Conservation (phyloP, 1,140 invertebrate genomes). For the Bombus balteatus region DNA sequence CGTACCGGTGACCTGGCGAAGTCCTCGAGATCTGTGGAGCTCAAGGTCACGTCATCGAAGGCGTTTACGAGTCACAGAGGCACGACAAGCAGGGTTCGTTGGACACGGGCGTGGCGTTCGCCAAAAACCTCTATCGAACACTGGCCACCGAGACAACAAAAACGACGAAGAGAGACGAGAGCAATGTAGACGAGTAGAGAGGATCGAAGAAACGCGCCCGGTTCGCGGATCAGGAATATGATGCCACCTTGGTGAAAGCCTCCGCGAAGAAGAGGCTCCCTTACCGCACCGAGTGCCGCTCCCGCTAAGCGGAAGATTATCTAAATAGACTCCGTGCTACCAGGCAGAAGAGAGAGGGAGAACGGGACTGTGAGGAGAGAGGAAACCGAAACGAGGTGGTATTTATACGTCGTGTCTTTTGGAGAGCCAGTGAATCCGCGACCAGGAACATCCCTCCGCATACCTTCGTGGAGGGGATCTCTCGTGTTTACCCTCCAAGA, state of each 20-base stretch:
- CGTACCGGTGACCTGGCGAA: background rate
- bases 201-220: slow-evolving; percentile 36
- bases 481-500: slow-evolving; percentile 26
- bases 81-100: background rate
- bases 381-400: slow-evolving; percentile 54
- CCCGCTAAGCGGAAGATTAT: slow-evolving; percentile 76
- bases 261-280: slow-evolving; percentile 70
- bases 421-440: slow-evolving; percentile 55
- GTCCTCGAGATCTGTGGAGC: background rate
- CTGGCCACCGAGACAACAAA: slow-evolving; percentile 31
- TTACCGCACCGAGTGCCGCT: slow-evolving; percentile 67
- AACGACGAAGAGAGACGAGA: background rate
- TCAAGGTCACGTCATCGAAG: slow-evolving; percentile 40
- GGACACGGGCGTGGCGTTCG: slow-evolving; percentile 61
- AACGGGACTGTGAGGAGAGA: slow-evolving; percentile 34
- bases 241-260: slow-evolving; percentile 74
- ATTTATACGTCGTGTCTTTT: slow-evolving; percentile 67
- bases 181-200: slow-evolving; percentile 17
- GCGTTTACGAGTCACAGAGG: slow-evolving; percentile 28
- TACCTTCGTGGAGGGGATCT: slow-evolving; percentile 12
- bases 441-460: slow-evolving; percentile 60
- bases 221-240: slow-evolving; percentile 57
- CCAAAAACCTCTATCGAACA: slow-evolving; percentile 62
- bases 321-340: slow-evolving; percentile 73
- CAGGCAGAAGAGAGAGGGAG: slow-evolving; percentile 41